Evolutionary conservation across 2,888 invertebrate species (phyloP), one percentile per base, ranked within the genome.

Genomic region (Blera fallax): DNA sequence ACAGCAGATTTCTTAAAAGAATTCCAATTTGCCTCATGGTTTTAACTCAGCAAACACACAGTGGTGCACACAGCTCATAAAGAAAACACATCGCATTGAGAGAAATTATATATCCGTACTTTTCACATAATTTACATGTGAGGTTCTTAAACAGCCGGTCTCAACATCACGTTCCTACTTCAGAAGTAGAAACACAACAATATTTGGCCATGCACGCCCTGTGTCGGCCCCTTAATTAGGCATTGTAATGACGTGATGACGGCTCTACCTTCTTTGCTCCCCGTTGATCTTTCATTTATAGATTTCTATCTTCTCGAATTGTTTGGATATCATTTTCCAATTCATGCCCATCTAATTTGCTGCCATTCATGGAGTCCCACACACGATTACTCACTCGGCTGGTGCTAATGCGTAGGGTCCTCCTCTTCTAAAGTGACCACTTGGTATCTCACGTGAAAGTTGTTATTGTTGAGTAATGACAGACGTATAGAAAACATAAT

Each of bases 161-260:
- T 45, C 48, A 27, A 62, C 48, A 50, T 81, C 81, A 85, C 72
- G 81, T 81, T 77, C 45, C 70, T 77, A 60, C 72, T 73, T 77
- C 74, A 81, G 67, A 72, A 76, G 85, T 69, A 67, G 67, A 45
- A 77, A 77, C 81, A 76, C 76, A 81, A 81, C 70, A 85, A 56
- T 72, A 65, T 79, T 72, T 65, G 72, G 67, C 56, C 72, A 60
- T 76, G 72, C 64, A 78, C 67, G 72, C 73, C 73, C 82, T 82
- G 72, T 85, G 85, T 76, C 87, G 77, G 82, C 62, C 62, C 87
- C 87, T 87, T 87, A 87, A 87, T 87, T 87, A 87, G 87, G 82
- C 77, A 82, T 82, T 73, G 87, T 82, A 87, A 82, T 78, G 82
- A 81, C 72, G 80, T 81, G 85, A 85, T 81, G 85, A 85, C 62